Percentiles rank a stretch among this genome's conserved stretches.
Conservation (phyloP, 2,113 vertebrate genomes). For the Grammomys dolichurus region DNA sequence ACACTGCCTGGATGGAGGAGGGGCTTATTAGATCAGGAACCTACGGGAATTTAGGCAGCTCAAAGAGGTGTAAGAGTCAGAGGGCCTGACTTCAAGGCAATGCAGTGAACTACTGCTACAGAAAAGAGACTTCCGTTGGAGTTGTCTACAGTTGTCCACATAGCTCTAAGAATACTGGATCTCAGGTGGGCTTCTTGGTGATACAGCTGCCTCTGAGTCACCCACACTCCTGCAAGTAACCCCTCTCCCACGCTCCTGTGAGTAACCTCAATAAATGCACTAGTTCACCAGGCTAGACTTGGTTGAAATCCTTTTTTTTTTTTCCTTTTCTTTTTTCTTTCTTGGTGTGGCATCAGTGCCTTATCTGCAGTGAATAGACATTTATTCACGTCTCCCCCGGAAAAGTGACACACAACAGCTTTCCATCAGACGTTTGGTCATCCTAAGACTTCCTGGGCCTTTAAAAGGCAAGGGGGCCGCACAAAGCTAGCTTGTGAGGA, state of each 20-base stretch:
- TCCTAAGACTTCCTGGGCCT: background rate
- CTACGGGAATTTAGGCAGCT: background rate
- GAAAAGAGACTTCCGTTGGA: background rate
- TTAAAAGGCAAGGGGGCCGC: background rate
- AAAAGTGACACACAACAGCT: background rate
- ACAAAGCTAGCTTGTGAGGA: too few species aligned
- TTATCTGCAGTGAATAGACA: background rate
- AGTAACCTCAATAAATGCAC: background rate
- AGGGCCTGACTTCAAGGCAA: too few species aligned
- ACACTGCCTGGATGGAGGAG: background rate
- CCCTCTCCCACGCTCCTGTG: background rate
- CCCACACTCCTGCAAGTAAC: background rate
- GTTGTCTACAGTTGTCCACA: background rate
- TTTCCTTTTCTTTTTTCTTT: too few species aligned
- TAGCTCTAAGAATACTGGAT: background rate
- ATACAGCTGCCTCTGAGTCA: background rate
- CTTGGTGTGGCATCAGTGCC: background rate
- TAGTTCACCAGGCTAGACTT: background rate
- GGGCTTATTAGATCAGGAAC: background rate
- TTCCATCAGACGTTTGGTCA: background rate
- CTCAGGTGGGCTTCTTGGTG: background rate
- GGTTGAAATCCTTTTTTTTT: background rate
- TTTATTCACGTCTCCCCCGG: slow-evolving; percentile 28
- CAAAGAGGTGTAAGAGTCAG: background rate
- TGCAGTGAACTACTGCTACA: background rate